A percentile compares a stretch with the other conserved stretches of the same genome.
Conservation (phyloP, 2,888 invertebrate species). For the Buathra laborator region DNA sequence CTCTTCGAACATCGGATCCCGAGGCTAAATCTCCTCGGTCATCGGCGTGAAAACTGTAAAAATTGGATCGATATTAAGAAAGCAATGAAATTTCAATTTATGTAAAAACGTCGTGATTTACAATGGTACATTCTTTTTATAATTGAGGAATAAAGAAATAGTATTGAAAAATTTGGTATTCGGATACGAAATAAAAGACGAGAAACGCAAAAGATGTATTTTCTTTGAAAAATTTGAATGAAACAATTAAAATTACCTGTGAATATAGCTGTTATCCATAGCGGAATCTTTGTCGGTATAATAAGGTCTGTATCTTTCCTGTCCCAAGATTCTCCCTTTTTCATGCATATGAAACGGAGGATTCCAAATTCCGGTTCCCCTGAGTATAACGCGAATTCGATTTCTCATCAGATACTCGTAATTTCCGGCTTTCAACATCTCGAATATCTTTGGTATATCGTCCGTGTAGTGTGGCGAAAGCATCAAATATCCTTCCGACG, state of each 20-base stretch:
- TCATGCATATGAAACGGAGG: conserved; percentile 91
- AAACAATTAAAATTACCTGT: conserved; percentile 45
- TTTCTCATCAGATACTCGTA: conserved; percentile 95
- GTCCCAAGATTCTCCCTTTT: conserved; percentile 87
- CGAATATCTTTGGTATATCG: conserved; percentile 92
- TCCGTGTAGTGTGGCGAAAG: conserved; percentile 94
- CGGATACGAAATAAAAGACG: not conserved
- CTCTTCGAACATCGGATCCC: conserved; percentile 45
- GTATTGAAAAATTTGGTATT: too few relatives aligned
- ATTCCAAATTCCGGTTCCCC: conserved; percentile 88
- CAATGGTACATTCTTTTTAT: not conserved
- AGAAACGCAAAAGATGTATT: not conserved
- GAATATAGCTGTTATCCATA: conserved; percentile 56
- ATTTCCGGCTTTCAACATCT: conserved; percentile 91
- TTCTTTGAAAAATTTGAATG: not conserved
- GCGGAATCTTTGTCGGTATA: conserved; percentile 59
- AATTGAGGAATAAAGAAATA: too few relatives aligned
- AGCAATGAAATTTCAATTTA: not conserved
- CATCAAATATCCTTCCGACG: conserved; percentile 97
- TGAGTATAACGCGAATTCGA: conserved; percentile 95
- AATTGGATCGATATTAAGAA: not conserved
- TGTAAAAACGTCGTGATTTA: not conserved
- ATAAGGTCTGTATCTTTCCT: conserved; percentile 76
- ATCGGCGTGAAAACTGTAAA: conserved; percentile 38
- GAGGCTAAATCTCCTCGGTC: conserved; percentile 2